A percentile compares a stretch with the other conserved stretches of the same genome.
Evolutionary conservation across 2,113 vertebrate species (phyloP).

Genomic region (Takifugu bimaculatus): DNA sequence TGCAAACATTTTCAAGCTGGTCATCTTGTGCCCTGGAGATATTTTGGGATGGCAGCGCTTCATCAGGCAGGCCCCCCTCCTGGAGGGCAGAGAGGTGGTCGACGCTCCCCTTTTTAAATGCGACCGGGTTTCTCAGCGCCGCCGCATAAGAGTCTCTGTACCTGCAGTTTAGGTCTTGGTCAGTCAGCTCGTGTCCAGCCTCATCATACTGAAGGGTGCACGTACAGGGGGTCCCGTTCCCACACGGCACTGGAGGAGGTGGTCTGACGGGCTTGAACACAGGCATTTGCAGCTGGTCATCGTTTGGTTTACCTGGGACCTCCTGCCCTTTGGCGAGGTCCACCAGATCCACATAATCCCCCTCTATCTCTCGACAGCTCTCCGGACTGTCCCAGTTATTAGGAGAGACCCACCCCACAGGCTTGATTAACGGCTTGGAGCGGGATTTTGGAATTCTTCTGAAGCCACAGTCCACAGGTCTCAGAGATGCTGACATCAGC

Average conservation of each 20-base stretch:
- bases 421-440: slow-evolving; percentile 61
- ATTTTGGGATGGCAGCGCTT: slow-evolving; percentile 26
- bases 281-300: slow-evolving; percentile 25
- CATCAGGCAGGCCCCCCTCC: slow-evolving; percentile 47
- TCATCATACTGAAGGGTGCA: slow-evolving; percentile 47
- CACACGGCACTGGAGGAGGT: slow-evolving; percentile 50
- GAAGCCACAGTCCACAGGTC: slow-evolving; percentile 64
- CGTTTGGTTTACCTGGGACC: slow-evolving; percentile 27
- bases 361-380: slow-evolving; percentile 76
- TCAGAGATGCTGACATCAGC: slow-evolving; percentile 58
- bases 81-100: slow-evolving; percentile 69
- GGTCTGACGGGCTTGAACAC: slow-evolving; percentile 65
- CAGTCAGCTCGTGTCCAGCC: slow-evolving; percentile 50
- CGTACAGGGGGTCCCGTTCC: slow-evolving; percentile 33
- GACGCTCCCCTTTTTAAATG: slow-evolving; percentile 66
- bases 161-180: slow-evolving; percentile 63
- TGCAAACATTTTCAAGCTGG: slow-evolving; percentile 32
- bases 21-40: slow-evolving; percentile 29
- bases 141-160: slow-evolving; percentile 80
- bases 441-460: slow-evolving; percentile 54
- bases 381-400: slow-evolving; percentile 70
- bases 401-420: slow-evolving; percentile 69
- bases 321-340: slow-evolving; percentile 75
- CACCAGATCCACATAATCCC: slow-evolving; percentile 91
- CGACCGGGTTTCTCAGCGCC: slow-evolving; percentile 74